Evolutionary conservation across 2,888 invertebrate species (phyloP), one percentile per base, ranked within the genome.

Genomic region (Bimastos eiseni): DNA sequence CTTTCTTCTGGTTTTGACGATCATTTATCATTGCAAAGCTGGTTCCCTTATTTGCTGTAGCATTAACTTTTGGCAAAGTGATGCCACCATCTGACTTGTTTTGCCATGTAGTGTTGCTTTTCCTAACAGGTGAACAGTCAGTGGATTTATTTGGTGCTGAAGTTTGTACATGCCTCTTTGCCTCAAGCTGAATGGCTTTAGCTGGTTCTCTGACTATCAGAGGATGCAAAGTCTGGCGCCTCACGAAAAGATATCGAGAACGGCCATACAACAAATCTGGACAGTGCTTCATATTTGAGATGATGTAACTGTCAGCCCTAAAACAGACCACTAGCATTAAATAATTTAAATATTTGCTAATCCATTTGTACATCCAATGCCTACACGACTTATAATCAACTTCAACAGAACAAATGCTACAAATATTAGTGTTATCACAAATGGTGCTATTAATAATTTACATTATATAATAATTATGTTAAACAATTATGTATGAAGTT

Each of bases 181-280:
- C 86, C 24, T 37, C 86, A 17, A 37, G 36, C 34, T 36, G 34
- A 36, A 13, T 19, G 36, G 36, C 24, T 86, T 86, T 34, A 33
- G n/a, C 86, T 86, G 86, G 86, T 86, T 86, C 86, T 6, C 34
- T 37, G 15, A 34, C 86, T 36, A 34, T 34, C 21, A 86, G 37
- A 36, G 86, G 86, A 19, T 86, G 34, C 36, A 86, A 37, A 24
- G 86, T 86, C 70, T 70, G 70, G 70, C 70, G 70, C 70, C 70
- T 70, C 70, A 70, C n/a, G 70, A 70, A 70, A n/a, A 70, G 70
- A 70, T 30, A n/a, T 70, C 70, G 70, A 70, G 70, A 70, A 70
- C 70, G 70, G 70, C 70, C 70, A n/a, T 70, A 70, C 30, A n/a
- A 2, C 70, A 8, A 30, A 70, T 70, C 70, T 70, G 70, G 70